phyloP scores from a whole-genome alignment of 1,140 invertebrate genomes.

The Arctopsyche grandis region DNA sequence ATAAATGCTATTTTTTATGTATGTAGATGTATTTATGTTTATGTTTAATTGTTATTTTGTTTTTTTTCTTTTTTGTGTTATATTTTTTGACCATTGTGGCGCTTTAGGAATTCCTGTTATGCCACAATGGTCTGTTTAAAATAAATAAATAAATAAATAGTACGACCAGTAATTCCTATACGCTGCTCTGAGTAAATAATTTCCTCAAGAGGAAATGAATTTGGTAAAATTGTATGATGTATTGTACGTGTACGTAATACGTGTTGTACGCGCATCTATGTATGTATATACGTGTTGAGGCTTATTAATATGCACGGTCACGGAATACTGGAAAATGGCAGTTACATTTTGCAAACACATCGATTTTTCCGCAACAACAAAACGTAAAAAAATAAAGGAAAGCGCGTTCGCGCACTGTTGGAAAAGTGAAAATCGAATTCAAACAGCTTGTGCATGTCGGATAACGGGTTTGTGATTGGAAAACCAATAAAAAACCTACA shows the following conservation, averaged over 20 bases:
- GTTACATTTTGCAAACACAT: neutral
- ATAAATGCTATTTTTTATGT: no score
- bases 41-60: no score
- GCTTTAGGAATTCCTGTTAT: no score
- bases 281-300: neutral
- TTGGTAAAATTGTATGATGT: conserved; percentile 23
- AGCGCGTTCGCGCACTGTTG: neutral
- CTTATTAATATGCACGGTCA: conserved; percentile 12
- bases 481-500: neutral
- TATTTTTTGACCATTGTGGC: no score
- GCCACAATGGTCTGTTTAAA: no score
- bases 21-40: no score
- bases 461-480: neutral
- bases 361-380: neutral
- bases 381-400: neutral
- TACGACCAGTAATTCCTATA: neutral
- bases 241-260: neutral
- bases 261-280: neutral
- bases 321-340: neutral
- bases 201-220: conserved; percentile 26
- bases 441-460: neutral
- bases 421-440: conserved; percentile 17
- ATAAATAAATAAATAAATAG: no score
- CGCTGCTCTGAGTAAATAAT: neutral
- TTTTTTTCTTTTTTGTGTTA: no score